Base-by-base conservation (phyloP, 1,140 invertebrate genomes). In the Anoplolepis gracilipes region DNA sequence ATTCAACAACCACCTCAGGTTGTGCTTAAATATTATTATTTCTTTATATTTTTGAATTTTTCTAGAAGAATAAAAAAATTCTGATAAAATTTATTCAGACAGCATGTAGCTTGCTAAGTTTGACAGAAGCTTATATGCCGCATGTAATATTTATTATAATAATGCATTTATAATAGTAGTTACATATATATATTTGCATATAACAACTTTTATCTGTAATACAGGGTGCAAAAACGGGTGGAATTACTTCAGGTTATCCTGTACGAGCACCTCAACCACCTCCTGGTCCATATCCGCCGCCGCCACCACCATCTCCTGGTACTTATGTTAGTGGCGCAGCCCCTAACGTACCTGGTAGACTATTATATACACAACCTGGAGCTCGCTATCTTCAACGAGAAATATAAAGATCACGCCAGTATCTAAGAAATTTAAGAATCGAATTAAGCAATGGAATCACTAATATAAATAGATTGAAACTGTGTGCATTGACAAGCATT, bases 221-320 rank as follows among this genome's bases (percentile, higher is more conserved):
- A 25, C 39, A 96, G 95, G 94, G 94, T 42, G 93, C 93, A 19
- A 96, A 96, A 88, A 94, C 95, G 8, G 96, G 96, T 59, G 95
- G 96, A 39, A 96, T 96, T 57, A 96, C 95, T 36, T 94, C 95
- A 6, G 96, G 96, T 33, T 96, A 96, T 93, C 95, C 96, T 39
- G 94, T 96, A 46, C 92, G 96, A 76, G 92, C 95, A 30, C 93
- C 95, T 6, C 94, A 95, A 87, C 92, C 93, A 30, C 91, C 93
- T 2, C 93, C 91, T 7, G 88, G 88, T 59, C 90, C 91, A 49
- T 90, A 92, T 7, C 92, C 93, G 49, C 91, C 93, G n/a, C 92
- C 92, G 42, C 93, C 92, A 0, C 91, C 93, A 25, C 78, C 78
- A 0, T 72, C 78, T 61, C 91, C 93, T 36, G 92, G 93, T 65